Percentiles rank a stretch among this genome's conserved stretches.
These are phyloP conservation scores for Argyrosomus japonicus DNA, from an alignment of 2,113 vertebrate genomes.

Conservation along the genomic window DNA sequence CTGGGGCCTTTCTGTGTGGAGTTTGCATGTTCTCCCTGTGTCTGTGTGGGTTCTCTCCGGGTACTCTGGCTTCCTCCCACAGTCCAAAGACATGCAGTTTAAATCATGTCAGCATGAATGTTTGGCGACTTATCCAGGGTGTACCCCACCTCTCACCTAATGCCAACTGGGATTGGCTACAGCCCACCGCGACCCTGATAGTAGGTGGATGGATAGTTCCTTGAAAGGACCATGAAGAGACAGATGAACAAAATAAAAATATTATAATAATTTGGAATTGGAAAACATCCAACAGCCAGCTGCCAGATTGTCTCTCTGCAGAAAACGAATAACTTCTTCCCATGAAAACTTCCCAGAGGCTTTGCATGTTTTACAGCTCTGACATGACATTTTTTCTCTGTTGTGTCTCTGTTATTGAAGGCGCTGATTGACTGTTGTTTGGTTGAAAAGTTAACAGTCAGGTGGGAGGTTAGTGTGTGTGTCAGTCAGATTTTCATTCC, in stretches of 20 bases:
- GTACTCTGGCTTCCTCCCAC: no score
- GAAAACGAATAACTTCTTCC: not conserved
- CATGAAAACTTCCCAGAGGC: slow-evolving; percentile 15
- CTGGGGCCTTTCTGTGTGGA: no score
- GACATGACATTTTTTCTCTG: slow-evolving; percentile 1
- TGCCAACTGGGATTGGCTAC: no score
- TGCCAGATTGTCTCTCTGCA: not conserved
- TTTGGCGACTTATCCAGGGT: no score
- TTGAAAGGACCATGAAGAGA: no score
- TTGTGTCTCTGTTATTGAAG: not conserved
- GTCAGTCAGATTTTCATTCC: slow-evolving; percentile 22
- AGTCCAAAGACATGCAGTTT: no score
- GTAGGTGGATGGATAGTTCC: no score
- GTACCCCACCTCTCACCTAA: no score
- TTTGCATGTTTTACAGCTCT: not conserved
- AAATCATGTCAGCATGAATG: no score
- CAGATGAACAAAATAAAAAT: not conserved
- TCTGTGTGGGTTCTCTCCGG: no score
- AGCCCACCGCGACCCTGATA: no score
- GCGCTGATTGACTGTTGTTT: not conserved
- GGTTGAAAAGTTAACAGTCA: not conserved
- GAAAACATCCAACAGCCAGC: not conserved
- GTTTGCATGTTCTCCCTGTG: no score
- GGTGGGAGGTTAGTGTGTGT: not conserved
- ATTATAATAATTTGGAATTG: not conserved